Conservation (phyloP, 1,140 invertebrate genomes). For the Drosophila ercepeae region DNA sequence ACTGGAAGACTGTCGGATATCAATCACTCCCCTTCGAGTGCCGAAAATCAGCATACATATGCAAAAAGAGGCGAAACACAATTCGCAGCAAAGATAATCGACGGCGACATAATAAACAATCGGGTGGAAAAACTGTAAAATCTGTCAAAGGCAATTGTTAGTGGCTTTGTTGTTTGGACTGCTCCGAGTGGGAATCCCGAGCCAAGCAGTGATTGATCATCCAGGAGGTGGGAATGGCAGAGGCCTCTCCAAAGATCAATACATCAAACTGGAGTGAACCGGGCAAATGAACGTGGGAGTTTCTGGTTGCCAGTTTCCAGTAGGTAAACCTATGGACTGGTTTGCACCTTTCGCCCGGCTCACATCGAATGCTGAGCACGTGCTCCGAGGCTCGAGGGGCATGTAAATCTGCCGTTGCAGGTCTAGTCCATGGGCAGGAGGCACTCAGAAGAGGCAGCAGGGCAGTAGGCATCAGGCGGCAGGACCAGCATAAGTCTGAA, state of each 20-base stretch:
- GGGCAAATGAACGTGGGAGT: constrained; percentile 75
- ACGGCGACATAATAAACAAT: constrained; percentile 61
- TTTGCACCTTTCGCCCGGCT: constrained; percentile 62
- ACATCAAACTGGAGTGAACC: constrained; percentile 61
- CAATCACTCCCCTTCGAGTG: constrained; percentile 44
- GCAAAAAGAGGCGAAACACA: constrained; percentile 43
- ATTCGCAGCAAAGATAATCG: too few relatives aligned
- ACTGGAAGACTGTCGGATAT: constrained; percentile 39
- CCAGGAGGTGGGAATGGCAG: constrained; percentile 2
- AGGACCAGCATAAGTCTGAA: constrained; percentile 59
- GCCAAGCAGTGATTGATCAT: constrained; percentile 64
- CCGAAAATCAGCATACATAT: constrained; percentile 41
- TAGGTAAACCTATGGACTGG: neutral
- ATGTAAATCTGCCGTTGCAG: constrained; percentile 61
- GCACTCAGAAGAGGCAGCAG: constrained; percentile 1
- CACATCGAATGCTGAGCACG: constrained; percentile 54
- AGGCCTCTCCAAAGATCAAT: constrained; percentile 14
- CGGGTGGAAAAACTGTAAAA: constrained; percentile 62
- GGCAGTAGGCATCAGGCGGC: neutral
- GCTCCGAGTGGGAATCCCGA: constrained; percentile 22
- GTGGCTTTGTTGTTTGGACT: constrained; percentile 62
- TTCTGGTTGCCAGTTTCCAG: constrained; percentile 21
- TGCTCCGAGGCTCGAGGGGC: constrained; percentile 43
- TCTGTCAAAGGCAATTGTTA: constrained; percentile 76
- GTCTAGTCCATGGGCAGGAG: constrained; percentile 41